Conservation (phyloP, 2,888 invertebrate genomes). For the Sceliomorpha sp. region DNA sequence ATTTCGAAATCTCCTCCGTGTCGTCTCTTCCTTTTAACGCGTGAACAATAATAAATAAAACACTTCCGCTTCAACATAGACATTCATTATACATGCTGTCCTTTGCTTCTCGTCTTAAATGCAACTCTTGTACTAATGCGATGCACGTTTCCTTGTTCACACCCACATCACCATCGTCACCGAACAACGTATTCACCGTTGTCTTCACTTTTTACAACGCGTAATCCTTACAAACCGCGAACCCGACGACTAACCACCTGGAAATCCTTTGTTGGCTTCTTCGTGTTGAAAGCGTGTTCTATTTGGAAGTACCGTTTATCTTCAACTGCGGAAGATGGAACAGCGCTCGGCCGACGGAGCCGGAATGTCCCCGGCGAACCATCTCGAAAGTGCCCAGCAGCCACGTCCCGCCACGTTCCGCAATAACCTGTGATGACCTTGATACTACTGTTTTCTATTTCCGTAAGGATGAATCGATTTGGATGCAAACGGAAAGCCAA, state of each 20-base stretch:
- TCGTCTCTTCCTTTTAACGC: slow-evolving; percentile 48
- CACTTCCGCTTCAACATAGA: slow-evolving; percentile 61
- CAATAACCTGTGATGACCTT: background rate
- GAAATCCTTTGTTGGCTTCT: slow-evolving; percentile 6
- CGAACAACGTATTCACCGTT: background rate
- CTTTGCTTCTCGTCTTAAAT: slow-evolving; percentile 68
- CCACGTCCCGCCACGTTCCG: too few relatives aligned
- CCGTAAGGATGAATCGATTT: background rate
- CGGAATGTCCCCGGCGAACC: too few relatives aligned
- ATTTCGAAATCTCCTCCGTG: slow-evolving; percentile 40
- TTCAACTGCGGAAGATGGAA: too few relatives aligned
- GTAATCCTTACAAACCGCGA: slow-evolving; percentile 1
- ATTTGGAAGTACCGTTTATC: too few relatives aligned
- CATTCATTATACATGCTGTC: slow-evolving; percentile 55
- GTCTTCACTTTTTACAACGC: too few relatives aligned
- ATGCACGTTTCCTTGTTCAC: slow-evolving; percentile 58
- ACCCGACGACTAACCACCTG: background rate
- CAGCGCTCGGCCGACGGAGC: too few relatives aligned
- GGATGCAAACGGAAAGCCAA: background rate
- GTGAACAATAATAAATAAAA: slow-evolving; percentile 69
- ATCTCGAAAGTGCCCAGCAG: too few relatives aligned
- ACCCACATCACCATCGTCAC: slow-evolving; percentile 6
- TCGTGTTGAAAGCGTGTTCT: background rate
- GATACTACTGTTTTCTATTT: background rate
- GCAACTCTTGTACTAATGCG: slow-evolving; percentile 79